Base-by-base conservation (phyloP, 2,888 invertebrate species). In the Cyclophora albipunctata region DNA sequence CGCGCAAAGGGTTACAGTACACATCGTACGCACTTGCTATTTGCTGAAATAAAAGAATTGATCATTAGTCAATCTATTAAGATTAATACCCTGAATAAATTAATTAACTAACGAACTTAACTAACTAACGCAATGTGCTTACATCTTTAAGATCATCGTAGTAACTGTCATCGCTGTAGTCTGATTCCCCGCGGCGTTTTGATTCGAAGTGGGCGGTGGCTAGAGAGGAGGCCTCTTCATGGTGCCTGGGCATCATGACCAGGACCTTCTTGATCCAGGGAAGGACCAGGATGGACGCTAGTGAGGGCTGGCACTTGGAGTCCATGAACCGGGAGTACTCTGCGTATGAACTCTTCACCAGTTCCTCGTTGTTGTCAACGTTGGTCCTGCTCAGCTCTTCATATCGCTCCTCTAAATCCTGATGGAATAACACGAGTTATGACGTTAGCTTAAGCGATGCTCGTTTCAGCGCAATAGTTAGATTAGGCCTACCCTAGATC, bases 241-340 rank as follows among this genome's bases (percentile, higher is more conserved):
- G 66, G 49, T 56, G 54, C 4, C 7, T 3, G 3, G 68, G 67
- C 47, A 69, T 43, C 46, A 50, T 7, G 3, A 60, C 44, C 45
- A 60, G 34, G 20, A 62, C 42, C 52, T 63, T 69, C 3, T 61
- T 3, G 34, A 69, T 45, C 56, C 67, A 64, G 0, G 69, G 66
- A 0, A 49, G 53, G 20, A 67, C 42, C 4, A 67, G 48, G 7
- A 67, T 20, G 3, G 68, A 64, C 41, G 59, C 47, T 6, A 69
- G 54, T 0, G 66, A 62, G 0, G 69, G 63, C 7, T 60, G 55
- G 7, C 60, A 56, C 45, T 59, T 59, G 5, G 45, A 42, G 43
- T 59, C 58, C 58, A 59, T 59, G 63, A 92, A 92, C 4, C 91
- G 91, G 7, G 92, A 92, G 64, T 93, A 93, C 56, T 92, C 92